Evolutionary conservation across 2,113 vertebrate genomes (phyloP).

Genomic region (Balaeniceps rex): DNA sequence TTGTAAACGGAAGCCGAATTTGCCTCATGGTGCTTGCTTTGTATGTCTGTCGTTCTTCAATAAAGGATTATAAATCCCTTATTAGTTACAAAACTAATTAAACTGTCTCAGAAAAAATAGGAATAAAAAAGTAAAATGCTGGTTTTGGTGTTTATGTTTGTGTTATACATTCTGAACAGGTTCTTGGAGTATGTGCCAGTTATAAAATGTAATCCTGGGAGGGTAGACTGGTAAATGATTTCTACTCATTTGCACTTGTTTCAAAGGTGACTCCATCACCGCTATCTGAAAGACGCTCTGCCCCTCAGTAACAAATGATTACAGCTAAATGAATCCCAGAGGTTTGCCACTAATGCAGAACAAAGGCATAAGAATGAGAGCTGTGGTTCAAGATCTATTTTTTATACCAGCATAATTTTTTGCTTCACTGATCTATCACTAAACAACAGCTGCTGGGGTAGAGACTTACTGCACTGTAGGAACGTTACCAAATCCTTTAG

Average conservation of each 20-base stretch:
- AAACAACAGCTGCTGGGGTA: constrained; percentile 86
- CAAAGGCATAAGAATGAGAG: constrained; percentile 77
- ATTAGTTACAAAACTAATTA: constrained; percentile 26
- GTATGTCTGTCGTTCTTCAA: not conserved
- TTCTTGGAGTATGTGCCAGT: constrained; percentile 1
- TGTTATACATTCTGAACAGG: constrained; percentile 50
- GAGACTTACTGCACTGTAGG: constrained; percentile 65
- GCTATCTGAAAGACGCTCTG: constrained; percentile 77
- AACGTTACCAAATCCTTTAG: constrained; percentile 66
- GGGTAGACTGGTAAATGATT: constrained; percentile 69
- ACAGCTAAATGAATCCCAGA: constrained; percentile 84
- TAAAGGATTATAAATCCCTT: not conserved
- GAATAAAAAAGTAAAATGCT: not conserved
- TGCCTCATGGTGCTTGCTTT: not conserved
- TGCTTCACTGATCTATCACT: constrained; percentile 92
- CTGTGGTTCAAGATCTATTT: constrained; percentile 79
- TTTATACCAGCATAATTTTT: constrained; percentile 86
- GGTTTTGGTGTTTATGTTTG: constrained; percentile 53
- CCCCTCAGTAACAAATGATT: constrained; percentile 84
- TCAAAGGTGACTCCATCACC: constrained; percentile 85
- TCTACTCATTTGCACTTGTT: constrained; percentile 78
- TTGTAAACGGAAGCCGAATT: not conserved
- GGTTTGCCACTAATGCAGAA: constrained; percentile 75
- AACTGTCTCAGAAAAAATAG: not conserved
- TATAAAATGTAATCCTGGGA: constrained; percentile 65